Percentiles rank a stretch among this genome's conserved stretches.
phyloP scores from a whole-genome alignment of 2,113 vertebrate species.

The Phrynosoma platyrhinos region DNA sequence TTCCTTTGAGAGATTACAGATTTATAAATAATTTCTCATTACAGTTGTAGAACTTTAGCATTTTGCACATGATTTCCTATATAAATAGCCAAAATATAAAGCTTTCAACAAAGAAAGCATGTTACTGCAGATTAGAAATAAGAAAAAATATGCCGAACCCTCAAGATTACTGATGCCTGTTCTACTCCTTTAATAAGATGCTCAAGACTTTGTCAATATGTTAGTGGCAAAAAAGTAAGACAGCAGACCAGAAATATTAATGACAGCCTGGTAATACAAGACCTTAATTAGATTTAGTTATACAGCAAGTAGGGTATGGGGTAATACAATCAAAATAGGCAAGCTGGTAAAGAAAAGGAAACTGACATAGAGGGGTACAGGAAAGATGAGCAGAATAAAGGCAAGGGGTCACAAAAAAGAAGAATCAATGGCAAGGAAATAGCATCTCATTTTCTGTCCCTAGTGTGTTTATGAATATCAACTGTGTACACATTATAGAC shows the following conservation, averaged over 20 bases:
- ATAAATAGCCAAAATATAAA: background rate
- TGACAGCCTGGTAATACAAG: background rate
- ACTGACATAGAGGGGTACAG: background rate
- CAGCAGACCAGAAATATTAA: constrained; percentile 28
- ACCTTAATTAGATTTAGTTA: background rate
- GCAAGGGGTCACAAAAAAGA: constrained; percentile 5
- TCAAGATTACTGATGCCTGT: constrained; percentile 34
- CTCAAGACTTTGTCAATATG: constrained; percentile 39
- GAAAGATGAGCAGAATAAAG: constrained; percentile 28
- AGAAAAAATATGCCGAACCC: constrained; percentile 11
- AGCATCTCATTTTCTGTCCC: constrained; percentile 31
- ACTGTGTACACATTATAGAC: background rate
- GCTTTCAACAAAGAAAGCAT: constrained; percentile 9
- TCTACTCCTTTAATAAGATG: constrained; percentile 50
- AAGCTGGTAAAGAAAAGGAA: constrained; percentile 12
- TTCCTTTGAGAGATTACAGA: background rate
- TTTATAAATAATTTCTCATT: constrained; percentile 1
- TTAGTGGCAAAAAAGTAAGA: constrained; percentile 39
- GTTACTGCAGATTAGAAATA: background rate
- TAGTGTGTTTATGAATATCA: background rate
- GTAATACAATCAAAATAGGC: background rate
- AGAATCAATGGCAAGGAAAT: constrained; percentile 48
- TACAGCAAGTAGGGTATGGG: background rate
- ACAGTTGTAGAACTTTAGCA: background rate
- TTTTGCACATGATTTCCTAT: background rate